Evolutionary conservation across 1,140 invertebrate species (phyloP).

Genomic region (Procambarus virginalis): DNA sequence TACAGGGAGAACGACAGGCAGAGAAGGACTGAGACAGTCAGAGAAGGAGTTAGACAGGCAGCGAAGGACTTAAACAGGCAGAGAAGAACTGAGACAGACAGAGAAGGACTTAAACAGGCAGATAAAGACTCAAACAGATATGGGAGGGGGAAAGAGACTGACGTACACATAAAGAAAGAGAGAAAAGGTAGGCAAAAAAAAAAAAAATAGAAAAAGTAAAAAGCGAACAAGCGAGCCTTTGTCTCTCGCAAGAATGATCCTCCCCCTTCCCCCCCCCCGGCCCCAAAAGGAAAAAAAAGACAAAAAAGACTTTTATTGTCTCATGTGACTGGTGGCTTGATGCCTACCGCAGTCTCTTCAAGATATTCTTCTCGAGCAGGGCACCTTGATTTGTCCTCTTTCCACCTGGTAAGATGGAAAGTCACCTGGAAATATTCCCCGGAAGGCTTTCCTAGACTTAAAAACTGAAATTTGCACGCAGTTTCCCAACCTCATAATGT

Average conservation of each 20-base stretch:
- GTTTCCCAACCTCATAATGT: too few species aligned
- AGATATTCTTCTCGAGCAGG: too few species aligned
- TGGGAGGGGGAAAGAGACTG: too few species aligned
- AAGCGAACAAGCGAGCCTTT: background rate
- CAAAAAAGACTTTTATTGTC: slow-evolving; percentile 5
- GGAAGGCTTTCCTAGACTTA: too few species aligned
- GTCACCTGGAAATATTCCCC: too few species aligned
- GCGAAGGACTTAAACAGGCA: background rate
- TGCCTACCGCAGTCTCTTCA: background rate
- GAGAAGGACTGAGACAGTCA: background rate
- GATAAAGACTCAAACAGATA: background rate
- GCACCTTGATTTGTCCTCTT: too few species aligned
- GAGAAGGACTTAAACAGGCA: background rate
- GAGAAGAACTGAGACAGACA: background rate
- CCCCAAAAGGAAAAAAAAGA: background rate
- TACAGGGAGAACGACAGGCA: background rate
- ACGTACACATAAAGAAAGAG: background rate
- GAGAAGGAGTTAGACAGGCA: background rate
- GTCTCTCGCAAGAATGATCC: background rate
- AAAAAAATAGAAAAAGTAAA: too few species aligned
- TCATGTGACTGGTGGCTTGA: background rate
- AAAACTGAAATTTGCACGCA: too few species aligned
- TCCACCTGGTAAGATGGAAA: too few species aligned
- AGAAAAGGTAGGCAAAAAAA: background rate
- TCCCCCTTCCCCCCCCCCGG: too few species aligned